Evolutionary conservation across 1,140 invertebrate genomes (phyloP), one percentile per base, ranked within the genome.

Genomic region (Drosophila neocordata): DNA sequence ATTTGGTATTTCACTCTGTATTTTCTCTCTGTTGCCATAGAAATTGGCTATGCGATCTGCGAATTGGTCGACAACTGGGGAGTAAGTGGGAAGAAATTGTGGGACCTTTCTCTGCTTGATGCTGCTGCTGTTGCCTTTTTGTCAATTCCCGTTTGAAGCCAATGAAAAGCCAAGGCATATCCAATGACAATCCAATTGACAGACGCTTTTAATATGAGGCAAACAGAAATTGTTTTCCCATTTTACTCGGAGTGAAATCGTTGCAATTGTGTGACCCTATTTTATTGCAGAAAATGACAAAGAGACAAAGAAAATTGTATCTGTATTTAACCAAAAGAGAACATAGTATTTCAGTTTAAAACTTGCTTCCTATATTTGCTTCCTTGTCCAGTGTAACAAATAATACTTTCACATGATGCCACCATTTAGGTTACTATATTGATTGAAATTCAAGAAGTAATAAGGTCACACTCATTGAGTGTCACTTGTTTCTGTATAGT

Each of bases 141-240:
- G 84, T 55, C 70, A 74, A 78, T 87, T 75, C 87, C 15, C 53
- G 53, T 56, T 35, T 55, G 52, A 31, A 55, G 52, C 84, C 60
- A 77, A 66, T 72, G 69, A 53, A 81, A 78, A 77, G 70, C 69
- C 72, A 67, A 76, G 65, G 78, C 77, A 75, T 77, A 56, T 56
- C 13, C 13, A 72, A 82, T 85, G 81, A 69, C 73, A 70, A 73
- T 31, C 57, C 73, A 44, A 88, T 85, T 82, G 78, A 88, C 82
- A 68, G 69, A 53, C 73, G 79, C 78, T 82, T 85, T 85, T 85
- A 87, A 85, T 85, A 85, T 73, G 60, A 41, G 57, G 22, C 53
- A 56, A 11, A 15, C 48, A 72, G 63, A 72, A 72, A 68, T 72
- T 66, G 59, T 55, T 57, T 62, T 38, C 31, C 31, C 41, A 65